Evolutionary conservation across 2,797 vertebrate species (phyloP).

Genomic region (Otolemur crassicaudatus): DNA sequence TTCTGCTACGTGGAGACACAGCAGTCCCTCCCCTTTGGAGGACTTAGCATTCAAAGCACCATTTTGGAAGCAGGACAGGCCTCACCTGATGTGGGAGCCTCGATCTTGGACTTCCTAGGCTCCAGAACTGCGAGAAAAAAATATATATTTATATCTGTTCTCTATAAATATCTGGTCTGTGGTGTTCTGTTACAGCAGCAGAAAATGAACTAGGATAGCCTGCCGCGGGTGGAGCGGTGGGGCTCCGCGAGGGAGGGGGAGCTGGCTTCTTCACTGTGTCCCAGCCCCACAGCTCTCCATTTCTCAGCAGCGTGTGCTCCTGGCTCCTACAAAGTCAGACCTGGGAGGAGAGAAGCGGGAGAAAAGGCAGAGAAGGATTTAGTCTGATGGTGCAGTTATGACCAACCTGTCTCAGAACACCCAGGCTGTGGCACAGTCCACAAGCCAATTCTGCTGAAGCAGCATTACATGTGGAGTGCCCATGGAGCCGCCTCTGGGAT

Average conservation of each 20-base stretch:
- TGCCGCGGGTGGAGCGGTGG: background rate
- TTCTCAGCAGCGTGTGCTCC: background rate
- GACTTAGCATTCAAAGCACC: background rate
- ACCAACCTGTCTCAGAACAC: too few relatives aligned
- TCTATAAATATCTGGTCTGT: background rate
- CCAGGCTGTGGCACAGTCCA: background rate
- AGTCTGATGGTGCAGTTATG: background rate
- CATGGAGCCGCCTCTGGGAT: background rate
- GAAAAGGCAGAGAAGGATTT: background rate
- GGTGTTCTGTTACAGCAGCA: background rate
- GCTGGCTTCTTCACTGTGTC: background rate
- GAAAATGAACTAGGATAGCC: background rate
- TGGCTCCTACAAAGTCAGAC: accelerated
- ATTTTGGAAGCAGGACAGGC: background rate
- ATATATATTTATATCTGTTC: background rate
- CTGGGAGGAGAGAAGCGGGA: background rate
- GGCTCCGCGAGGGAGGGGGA: too few relatives aligned
- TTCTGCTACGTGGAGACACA: background rate
- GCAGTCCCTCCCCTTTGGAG: background rate
- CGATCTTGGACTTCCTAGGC: background rate
- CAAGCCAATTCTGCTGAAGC: background rate
- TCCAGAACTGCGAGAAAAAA: background rate
- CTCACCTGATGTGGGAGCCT: background rate
- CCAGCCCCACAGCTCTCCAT: background rate
- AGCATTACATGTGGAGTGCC: background rate